These are phyloP conservation scores for Indicator maculatus DNA, from an alignment of 2,113 vertebrate genomes.

Conservation along the genomic window DNA sequence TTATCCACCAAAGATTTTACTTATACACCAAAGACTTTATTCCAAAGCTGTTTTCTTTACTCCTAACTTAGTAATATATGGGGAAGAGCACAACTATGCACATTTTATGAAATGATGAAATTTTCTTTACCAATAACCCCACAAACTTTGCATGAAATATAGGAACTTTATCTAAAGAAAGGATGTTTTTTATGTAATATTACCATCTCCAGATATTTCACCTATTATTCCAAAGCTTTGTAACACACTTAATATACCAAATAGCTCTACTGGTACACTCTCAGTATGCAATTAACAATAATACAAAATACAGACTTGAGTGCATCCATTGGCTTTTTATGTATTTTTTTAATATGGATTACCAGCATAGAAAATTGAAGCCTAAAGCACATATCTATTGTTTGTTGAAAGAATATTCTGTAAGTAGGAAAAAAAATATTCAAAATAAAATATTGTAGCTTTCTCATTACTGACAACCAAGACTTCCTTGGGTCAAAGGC, in stretches of 20 bases:
- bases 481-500: slow-evolving; percentile 23
- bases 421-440: slow-evolving; percentile 16
- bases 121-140: background rate
- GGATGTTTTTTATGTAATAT: background rate
- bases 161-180: background rate
- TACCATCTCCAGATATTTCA: background rate
- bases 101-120: background rate
- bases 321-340: slow-evolving; percentile 12
- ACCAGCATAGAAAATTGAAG: slow-evolving; percentile 16
- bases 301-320: background rate
- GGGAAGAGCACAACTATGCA: background rate
- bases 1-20: background rate
- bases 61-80: background rate
- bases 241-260: background rate
- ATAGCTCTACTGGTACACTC: background rate
- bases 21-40: background rate
- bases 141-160: background rate
- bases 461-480: slow-evolving; percentile 26
- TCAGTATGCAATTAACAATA: background rate
- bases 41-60: background rate
- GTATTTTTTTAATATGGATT: slow-evolving; percentile 2
- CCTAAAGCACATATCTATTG: slow-evolving; percentile 9
- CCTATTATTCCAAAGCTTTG: background rate
- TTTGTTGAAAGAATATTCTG: slow-evolving; percentile 16
- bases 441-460: background rate